These are phyloP conservation scores for Ceuthmochares aereus DNA, from an alignment of 2,113 vertebrate genomes.

Conservation along the genomic window DNA sequence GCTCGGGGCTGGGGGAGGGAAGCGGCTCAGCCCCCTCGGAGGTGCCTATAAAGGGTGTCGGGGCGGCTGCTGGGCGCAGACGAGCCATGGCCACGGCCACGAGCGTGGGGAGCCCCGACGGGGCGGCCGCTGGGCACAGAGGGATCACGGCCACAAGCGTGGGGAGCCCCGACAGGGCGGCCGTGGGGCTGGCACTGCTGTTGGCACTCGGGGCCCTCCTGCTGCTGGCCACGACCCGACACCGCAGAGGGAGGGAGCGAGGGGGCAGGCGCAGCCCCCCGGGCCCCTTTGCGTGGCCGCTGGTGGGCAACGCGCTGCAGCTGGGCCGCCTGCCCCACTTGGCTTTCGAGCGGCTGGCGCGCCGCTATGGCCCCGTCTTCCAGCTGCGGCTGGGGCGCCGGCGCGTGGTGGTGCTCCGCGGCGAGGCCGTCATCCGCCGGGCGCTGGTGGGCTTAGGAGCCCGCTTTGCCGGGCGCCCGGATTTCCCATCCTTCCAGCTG, in stretches of 20 bases:
- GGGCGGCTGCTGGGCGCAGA: background rate
- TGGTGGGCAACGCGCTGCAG: slow-evolving; percentile 86
- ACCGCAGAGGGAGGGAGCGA: background rate
- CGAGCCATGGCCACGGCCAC: no score
- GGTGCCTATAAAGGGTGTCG: slow-evolving; percentile 77
- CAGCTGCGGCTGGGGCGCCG: slow-evolving; percentile 84
- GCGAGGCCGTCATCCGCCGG: slow-evolving; percentile 78
- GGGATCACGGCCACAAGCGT: no score
- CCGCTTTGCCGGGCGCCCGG: slow-evolving; percentile 86
- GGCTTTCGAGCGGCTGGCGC: slow-evolving; percentile 76
- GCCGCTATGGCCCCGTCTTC: slow-evolving; percentile 82
- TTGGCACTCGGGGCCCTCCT: background rate
- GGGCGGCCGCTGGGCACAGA: background rate
- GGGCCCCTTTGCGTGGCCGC: slow-evolving; percentile 82
- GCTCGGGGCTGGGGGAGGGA: no score
- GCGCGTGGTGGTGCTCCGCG: slow-evolving; percentile 85
- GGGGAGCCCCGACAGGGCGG: no score
- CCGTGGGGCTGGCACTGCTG: background rate
- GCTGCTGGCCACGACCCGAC: slow-evolving; percentile 65
- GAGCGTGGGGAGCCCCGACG: no score
- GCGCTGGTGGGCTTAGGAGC: slow-evolving; percentile 80
- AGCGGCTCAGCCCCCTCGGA: slow-evolving; percentile 79
- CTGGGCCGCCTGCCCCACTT: slow-evolving; percentile 85
- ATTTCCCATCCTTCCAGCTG: slow-evolving; percentile 84
- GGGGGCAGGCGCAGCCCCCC: slow-evolving; percentile 63